Base-by-base conservation (phyloP, 2,113 vertebrate species). In the Gorsachius goisagi region DNA sequence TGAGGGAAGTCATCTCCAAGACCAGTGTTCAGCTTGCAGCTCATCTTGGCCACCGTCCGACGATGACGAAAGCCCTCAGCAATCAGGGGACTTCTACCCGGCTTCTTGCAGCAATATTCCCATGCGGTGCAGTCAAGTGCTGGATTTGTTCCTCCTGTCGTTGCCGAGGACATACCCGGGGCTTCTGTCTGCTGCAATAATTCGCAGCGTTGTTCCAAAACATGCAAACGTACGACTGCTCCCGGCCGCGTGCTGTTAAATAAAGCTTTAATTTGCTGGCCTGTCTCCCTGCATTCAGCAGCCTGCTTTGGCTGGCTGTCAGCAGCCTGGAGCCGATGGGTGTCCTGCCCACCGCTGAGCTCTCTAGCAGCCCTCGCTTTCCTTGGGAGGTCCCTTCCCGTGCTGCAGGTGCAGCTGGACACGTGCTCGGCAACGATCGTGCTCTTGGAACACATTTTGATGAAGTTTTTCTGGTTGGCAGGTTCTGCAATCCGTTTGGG, bases 71-170 rank as follows among this genome's bases (percentile, higher is more conserved):
- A 47, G 27, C 6, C 45, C n/a, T 56, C 28, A 47, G 35, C 45
- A 9, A 2, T 30, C 5, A 8, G 26, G 13, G 33, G 4, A 6
- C 11, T 30, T 22, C 44, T 12, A 4, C n/a, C 21, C 4, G 0
- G 7, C 41, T 62, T 12, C 63, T 49, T 28, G 63, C 56, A 58
- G 68, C 50, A 11, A 0, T 8, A 6, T 28, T 53, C n/a, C 77
- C 37, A 6, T 6, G 20, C 24, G 5, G 26, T 4, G 27, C 32
- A 6, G 15, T 16, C 26, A 7, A 30, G 63, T 2, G 37, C 33
- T 45, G 24, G 56, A 3, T 69, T 23, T 37, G 50, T 53, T 32
- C 66, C 18, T 49, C 27, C 73, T 66, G 73, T 37, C 14, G 0
- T 24, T 9, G 41, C 55, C 0, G 2, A 23, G 41, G 33, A 4